phyloP scores from a whole-genome alignment of 1,140 invertebrate genomes.

The Lepidurus packardi region DNA sequence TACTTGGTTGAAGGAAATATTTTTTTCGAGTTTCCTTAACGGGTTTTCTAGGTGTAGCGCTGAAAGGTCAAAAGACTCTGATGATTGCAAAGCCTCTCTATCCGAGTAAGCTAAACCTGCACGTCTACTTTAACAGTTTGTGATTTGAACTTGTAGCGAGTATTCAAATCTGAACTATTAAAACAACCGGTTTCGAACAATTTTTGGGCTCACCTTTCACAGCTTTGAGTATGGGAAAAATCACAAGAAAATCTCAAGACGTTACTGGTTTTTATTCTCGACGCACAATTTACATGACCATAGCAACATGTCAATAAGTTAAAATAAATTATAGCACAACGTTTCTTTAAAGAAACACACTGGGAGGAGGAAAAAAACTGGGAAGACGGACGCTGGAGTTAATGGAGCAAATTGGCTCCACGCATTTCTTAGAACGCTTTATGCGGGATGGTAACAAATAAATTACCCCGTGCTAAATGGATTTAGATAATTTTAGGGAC shows the following conservation, averaged over 20 bases:
- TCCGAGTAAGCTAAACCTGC: too few species aligned
- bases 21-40: too few species aligned
- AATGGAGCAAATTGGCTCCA: not conserved
- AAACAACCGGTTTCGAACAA: too few species aligned
- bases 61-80: too few species aligned
- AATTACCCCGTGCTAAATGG: not conserved
- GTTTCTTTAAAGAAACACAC: not conserved
- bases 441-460: not conserved
- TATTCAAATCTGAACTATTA: too few species aligned
- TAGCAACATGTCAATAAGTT: constrained; percentile 22
- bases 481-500: not conserved
- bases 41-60: too few species aligned
- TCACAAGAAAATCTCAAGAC: not conserved
- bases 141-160: too few species aligned
- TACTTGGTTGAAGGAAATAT: too few species aligned
- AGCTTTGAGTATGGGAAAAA: not conserved
- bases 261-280: not conserved
- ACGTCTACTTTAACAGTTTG: too few species aligned
- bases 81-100: too few species aligned
- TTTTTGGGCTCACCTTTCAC: too few species aligned
- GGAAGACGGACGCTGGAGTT: not conserved
- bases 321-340: constrained; percentile 7
- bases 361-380: not conserved
- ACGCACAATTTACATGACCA: not conserved
- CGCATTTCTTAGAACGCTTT: not conserved